A percentile compares a stretch with the other conserved stretches of the same genome.
These are phyloP conservation scores for Galeopsomyia nigrocyanea DNA, from an alignment of 2,888 invertebrate genomes.

Conservation along the genomic window DNA sequence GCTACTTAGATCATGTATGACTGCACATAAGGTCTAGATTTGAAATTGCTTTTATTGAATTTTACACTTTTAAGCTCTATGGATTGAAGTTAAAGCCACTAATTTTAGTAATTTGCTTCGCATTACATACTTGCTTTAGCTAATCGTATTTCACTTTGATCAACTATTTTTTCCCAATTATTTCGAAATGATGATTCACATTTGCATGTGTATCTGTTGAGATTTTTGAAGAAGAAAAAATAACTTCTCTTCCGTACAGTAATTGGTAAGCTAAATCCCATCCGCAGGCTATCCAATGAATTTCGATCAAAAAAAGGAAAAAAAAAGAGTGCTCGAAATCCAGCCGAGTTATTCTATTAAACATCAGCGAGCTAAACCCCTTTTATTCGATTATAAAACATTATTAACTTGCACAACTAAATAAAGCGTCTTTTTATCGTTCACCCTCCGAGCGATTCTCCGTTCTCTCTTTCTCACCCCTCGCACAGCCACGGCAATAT, in stretches of 20 bases:
- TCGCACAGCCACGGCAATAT: conserved; percentile 58
- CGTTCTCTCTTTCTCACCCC: conserved; percentile 7
- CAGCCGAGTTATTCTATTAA: conserved; percentile 44
- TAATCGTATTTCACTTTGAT: too few species aligned
- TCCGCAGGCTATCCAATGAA: conserved; percentile 15
- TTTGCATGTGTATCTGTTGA: too few species aligned
- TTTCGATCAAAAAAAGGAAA: not conserved
- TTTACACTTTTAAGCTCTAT: too few species aligned
- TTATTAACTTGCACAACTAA: conserved; percentile 44
- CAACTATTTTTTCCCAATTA: too few species aligned
- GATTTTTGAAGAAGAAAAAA: conserved; percentile 3
- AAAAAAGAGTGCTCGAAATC: conserved; percentile 5
- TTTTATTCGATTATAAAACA: conserved; percentile 46
- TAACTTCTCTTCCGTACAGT: conserved; percentile 21
- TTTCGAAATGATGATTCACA: too few species aligned
- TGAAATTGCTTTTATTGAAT: too few species aligned
- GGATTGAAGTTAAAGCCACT: too few species aligned
- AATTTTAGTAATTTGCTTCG: too few species aligned
- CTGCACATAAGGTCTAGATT: too few species aligned
- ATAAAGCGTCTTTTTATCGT: conserved; percentile 39
- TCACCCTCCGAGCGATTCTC: conserved; percentile 14
- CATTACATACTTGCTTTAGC: too few species aligned
- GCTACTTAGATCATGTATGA: too few species aligned
- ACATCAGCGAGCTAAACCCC: conserved; percentile 17
- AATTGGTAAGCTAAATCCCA: conserved; percentile 14